Evolutionary conservation across 2,113 vertebrate genomes (phyloP).

Genomic region (Rhynchomys soricoides): DNA sequence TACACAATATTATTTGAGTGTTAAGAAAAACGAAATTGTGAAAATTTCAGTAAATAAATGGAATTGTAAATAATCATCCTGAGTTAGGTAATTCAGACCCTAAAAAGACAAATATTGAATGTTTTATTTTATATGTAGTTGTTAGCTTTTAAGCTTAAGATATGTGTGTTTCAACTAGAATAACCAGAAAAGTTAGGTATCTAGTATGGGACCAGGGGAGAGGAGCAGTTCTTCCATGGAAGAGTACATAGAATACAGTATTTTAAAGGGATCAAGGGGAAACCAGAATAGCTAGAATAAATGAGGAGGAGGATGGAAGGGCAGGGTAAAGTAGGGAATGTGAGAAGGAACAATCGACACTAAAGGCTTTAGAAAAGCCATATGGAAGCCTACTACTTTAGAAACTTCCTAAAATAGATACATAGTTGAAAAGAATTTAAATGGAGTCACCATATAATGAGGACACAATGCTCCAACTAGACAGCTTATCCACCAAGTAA

Average conservation of each 20-base stretch:
- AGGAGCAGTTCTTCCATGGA: not conserved
- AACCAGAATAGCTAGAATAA: not conserved
- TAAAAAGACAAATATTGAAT: not conserved
- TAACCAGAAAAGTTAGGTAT: not conserved
- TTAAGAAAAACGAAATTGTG: not conserved
- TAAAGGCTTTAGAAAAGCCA: not conserved
- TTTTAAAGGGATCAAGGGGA: not conserved
- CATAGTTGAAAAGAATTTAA: not conserved
- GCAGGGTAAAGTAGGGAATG: not conserved
- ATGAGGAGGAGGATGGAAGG: not conserved
- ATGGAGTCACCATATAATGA: not conserved
- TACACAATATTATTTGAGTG: not conserved
- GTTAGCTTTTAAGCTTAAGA: not conserved
- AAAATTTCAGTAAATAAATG: not conserved
- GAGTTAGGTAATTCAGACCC: not conserved
- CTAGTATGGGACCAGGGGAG: not conserved
- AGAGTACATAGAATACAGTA: not conserved
- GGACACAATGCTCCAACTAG: not conserved
- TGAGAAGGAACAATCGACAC: not conserved
- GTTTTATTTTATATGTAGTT: not conserved
- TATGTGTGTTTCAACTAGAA: not conserved
- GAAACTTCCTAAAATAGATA: not conserved
- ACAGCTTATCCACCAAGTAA: not conserved
- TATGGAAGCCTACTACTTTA: not conserved
- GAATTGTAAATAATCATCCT: not conserved